A percentile compares a stretch with the other conserved stretches of the same genome.
Evolutionary conservation across 2,888 invertebrate species (phyloP).

Genomic region (Hemicrepidius hirtus): DNA sequence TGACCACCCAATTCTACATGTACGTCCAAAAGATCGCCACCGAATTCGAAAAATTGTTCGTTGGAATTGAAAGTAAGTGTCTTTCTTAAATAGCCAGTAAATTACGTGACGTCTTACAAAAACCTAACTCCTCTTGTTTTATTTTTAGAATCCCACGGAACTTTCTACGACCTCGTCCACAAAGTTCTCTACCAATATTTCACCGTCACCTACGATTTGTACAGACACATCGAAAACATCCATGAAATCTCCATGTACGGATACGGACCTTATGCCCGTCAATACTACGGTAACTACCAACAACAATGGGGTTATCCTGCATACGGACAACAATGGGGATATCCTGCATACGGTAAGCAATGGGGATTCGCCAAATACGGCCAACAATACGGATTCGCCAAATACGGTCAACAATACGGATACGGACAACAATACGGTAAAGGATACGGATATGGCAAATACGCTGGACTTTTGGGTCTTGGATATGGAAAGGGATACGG

Average conservation of each 20-base stretch:
- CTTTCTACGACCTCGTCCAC: background rate
- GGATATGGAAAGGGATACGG: too few species aligned
- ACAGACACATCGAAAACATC: background rate
- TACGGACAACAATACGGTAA: too few species aligned
- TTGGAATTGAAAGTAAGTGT: conserved; percentile 11
- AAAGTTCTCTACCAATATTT: background rate
- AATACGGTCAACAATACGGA: too few species aligned
- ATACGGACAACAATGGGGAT: too few species aligned
- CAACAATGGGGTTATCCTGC: too few species aligned
- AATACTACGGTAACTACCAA: background rate
- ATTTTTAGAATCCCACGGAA: background rate
- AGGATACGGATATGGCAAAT: too few species aligned
- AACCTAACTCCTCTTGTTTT: background rate
- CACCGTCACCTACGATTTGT: conserved; percentile 10
- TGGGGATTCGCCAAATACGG: too few species aligned
- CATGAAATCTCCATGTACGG: background rate
- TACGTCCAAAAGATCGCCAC: conserved; percentile 26
- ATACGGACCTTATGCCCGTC: background rate
- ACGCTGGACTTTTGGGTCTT: too few species aligned
- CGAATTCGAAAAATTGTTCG: conserved; percentile 7
- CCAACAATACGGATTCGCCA: too few species aligned
- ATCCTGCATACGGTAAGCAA: too few species aligned
- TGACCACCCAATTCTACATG: conserved; percentile 22
- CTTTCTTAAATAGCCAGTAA: too few species aligned
- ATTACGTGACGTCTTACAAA: background rate